Conservation (phyloP, 2,797 vertebrate genomes). For the Arnoldichthys spilopterus region DNA sequence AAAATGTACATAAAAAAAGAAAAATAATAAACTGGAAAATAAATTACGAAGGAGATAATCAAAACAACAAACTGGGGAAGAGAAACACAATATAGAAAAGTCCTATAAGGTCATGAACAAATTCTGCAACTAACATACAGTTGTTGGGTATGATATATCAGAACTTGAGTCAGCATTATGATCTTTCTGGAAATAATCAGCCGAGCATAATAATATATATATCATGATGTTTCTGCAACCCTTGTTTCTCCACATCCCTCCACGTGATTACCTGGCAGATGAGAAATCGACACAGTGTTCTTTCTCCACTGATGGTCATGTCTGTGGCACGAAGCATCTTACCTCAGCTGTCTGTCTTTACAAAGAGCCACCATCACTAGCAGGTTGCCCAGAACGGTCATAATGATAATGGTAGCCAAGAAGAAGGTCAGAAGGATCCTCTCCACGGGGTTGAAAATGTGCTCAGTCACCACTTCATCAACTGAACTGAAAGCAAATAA, state of each 20-base stretch:
- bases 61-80: background rate
- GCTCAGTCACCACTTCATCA: slow-evolving; percentile 69
- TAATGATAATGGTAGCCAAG: slow-evolving; percentile 78
- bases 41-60: too few species aligned
- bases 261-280: background rate
- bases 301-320: background rate
- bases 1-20: background rate
- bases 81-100: background rate
- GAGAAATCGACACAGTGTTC: background rate
- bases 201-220: background rate
- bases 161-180: background rate
- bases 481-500: slow-evolving; percentile 67
- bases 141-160: background rate
- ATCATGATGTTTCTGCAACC: background rate
- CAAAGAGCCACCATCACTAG: slow-evolving; percentile 85
- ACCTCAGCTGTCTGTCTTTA: slow-evolving; percentile 83
- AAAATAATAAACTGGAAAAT: background rate
- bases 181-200: background rate
- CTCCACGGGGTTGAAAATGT: slow-evolving; percentile 69
- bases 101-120: background rate
- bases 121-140: background rate
- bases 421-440: slow-evolving; percentile 74
- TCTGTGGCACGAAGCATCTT: slow-evolving; percentile 31
- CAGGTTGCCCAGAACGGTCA: slow-evolving; percentile 83
- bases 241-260: background rate